Evolutionary conservation across 1,140 invertebrate genomes (phyloP).

Genomic region (Drosophila pandora): DNA sequence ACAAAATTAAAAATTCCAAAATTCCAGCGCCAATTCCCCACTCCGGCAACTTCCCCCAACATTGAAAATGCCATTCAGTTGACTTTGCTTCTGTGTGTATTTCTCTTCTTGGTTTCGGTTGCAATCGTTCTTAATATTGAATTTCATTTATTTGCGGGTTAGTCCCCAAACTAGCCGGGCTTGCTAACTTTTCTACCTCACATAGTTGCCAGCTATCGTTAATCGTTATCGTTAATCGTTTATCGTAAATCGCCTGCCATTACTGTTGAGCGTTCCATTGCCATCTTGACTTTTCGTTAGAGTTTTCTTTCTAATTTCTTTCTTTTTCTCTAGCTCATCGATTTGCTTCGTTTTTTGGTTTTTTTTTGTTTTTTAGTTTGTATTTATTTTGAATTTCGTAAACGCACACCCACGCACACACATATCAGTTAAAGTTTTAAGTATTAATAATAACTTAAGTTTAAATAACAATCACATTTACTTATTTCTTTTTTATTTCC

Average conservation of each 20-base stretch:
- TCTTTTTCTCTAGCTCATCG: not conserved
- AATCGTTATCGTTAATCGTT: slow-evolving; percentile 7
- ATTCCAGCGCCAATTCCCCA: not conserved
- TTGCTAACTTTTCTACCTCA: slow-evolving; percentile 6
- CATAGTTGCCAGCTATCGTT: slow-evolving; percentile 43
- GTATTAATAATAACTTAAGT: slow-evolving; percentile 76
- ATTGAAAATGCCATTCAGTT: slow-evolving; percentile 32
- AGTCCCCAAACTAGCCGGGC: slow-evolving; percentile 13
- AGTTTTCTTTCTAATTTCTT: slow-evolving; percentile 6
- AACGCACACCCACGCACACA: slow-evolving; percentile 61
- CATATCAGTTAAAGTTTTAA: slow-evolving; percentile 58
- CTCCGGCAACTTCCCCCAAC: not conserved
- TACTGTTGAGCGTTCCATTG: slow-evolving; percentile 33
- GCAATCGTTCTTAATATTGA: slow-evolving; percentile 46
- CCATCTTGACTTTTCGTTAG: slow-evolving; percentile 1
- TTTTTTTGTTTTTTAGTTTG: slow-evolving; percentile 4
- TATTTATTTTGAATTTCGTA: slow-evolving; percentile 26
- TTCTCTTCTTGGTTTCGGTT: slow-evolving; percentile 43
- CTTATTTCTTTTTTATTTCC: slow-evolving; percentile 57
- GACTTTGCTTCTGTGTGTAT: slow-evolving; percentile 55
- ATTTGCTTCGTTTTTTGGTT: not conserved
- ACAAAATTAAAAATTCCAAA: slow-evolving; percentile 41
- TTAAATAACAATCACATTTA: slow-evolving; percentile 83
- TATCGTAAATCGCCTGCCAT: slow-evolving; percentile 17
- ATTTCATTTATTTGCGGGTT: slow-evolving; percentile 35